Evolutionary conservation across 2,113 vertebrate species (phyloP).

Genomic region (Arenaria interpres): DNA sequence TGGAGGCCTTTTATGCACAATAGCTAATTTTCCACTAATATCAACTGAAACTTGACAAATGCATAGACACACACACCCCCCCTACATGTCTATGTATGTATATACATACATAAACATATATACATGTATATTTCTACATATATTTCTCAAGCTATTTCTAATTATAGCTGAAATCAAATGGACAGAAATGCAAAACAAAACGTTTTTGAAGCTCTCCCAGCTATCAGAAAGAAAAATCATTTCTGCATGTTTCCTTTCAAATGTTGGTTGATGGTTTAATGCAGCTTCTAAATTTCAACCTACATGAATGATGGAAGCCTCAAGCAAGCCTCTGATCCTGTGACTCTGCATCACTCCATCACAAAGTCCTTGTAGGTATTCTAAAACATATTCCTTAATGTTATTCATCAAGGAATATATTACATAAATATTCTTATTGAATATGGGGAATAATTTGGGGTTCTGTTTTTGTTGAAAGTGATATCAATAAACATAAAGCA

Average conservation of each 20-base stretch:
- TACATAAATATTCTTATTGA: neutral
- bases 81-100: neutral
- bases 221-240: neutral
- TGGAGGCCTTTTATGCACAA: fast-evolving
- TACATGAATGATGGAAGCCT: neutral
- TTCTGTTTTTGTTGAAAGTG: constrained; percentile 51
- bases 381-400: neutral
- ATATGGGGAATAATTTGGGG: neutral
- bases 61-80: too few relatives aligned
- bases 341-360: neutral
- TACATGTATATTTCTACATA: neutral
- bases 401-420: neutral
- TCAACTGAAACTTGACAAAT: neutral
- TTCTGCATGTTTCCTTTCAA: neutral
- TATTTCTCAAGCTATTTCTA: neutral
- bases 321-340: neutral
- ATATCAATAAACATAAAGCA: neutral
- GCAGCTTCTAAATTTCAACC: neutral
- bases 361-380: neutral
- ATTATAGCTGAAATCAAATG: neutral
- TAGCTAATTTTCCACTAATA: neutral
- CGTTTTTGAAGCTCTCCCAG: neutral
- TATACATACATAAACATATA: neutral
- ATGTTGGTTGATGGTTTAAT: neutral
- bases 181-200: neutral